These are phyloP conservation scores for Symphodus melops DNA, from an alignment of 2,113 vertebrate species.

Conservation along the genomic window DNA sequence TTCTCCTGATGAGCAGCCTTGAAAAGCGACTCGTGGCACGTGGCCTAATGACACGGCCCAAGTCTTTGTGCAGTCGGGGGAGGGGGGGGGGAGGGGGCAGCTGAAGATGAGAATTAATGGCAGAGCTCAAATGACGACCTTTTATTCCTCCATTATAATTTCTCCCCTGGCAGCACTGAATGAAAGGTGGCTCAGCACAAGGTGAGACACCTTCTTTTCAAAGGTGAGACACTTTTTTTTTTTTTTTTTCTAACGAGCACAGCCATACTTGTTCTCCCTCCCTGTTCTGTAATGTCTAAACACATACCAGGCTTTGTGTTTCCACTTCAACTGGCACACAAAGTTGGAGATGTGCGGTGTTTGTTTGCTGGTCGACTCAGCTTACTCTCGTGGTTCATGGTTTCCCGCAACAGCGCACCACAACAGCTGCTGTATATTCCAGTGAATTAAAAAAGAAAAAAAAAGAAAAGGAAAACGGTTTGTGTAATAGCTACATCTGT, in stretches of 20 bases:
- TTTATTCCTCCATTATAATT: constrained; percentile 58
- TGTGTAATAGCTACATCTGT: constrained; percentile 27
- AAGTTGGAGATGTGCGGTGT: background rate
- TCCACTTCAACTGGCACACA: background rate
- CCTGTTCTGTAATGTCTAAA: background rate
- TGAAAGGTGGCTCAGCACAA: constrained; percentile 36
- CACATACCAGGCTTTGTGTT: background rate
- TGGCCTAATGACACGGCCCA: constrained; percentile 36
- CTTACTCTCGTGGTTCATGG: background rate
- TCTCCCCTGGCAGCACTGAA: constrained; percentile 50
- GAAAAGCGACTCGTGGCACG: constrained; percentile 18
- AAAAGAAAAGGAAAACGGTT: background rate
- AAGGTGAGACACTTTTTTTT: background rate
- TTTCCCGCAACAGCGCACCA: constrained; percentile 2
- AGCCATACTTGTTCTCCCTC: background rate
- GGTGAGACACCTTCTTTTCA: constrained; percentile 34
- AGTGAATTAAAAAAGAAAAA: background rate
- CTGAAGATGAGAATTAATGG: constrained; percentile 57
- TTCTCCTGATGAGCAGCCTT: constrained; percentile 8
- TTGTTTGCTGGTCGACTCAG: background rate
- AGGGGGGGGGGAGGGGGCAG: no score
- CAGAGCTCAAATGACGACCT: constrained; percentile 47
- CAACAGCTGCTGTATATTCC: background rate
- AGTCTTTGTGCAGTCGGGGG: constrained; percentile 48
- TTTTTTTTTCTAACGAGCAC: constrained; percentile 11